Percentiles rank a stretch among this genome's conserved stretches.
phyloP scores from a whole-genome alignment of 2,888 invertebrate species.

The Cataglyphis cursor region DNA sequence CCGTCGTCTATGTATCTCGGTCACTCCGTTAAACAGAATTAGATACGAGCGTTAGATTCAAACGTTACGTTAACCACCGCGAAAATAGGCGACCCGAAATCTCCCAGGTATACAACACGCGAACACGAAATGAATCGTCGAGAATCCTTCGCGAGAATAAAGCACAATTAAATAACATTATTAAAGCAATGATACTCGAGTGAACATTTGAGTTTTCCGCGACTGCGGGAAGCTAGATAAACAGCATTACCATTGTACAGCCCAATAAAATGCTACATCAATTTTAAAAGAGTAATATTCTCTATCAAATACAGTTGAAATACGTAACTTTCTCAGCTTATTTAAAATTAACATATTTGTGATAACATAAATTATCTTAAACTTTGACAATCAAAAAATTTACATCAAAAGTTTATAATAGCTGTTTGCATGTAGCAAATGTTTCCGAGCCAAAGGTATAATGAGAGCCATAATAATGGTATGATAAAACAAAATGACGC shows the following conservation, averaged over 20 bases:
- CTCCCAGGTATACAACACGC: background rate
- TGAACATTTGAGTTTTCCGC: conserved; percentile 7
- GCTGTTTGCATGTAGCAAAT: background rate
- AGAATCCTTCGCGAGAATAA: background rate
- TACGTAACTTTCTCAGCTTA: background rate
- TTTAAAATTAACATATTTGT: background rate
- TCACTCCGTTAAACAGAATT: conserved; percentile 78
- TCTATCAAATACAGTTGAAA: background rate
- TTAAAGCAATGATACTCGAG: background rate
- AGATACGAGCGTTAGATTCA: conserved; percentile 75
- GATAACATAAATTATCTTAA: background rate
- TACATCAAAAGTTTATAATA: background rate
- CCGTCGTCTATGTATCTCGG: conserved; percentile 71
- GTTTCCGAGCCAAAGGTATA: background rate
- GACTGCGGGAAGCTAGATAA: background rate
- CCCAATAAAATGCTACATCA: background rate
- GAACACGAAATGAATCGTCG: background rate
- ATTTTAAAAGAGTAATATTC: background rate
- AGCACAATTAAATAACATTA: background rate
- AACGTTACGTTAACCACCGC: conserved; percentile 63
- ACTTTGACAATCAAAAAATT: background rate
- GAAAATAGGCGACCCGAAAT: background rate
- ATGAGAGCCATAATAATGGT: background rate
- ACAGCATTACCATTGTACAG: background rate
- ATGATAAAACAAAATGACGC: background rate